Conservation (phyloP, 2,113 vertebrate genomes). For the Andinoacara biseriatus region DNA sequence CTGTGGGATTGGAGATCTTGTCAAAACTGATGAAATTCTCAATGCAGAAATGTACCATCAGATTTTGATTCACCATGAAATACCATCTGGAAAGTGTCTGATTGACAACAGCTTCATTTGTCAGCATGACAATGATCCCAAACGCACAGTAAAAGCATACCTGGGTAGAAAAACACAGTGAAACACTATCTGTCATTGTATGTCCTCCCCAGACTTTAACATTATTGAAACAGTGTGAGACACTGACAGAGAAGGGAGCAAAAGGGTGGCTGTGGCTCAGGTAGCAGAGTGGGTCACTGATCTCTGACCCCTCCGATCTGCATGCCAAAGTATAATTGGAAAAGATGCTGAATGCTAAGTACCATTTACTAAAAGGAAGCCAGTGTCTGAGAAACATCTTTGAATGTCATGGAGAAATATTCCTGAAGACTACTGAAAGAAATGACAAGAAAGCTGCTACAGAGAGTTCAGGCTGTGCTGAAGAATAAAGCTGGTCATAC, state of each 20-base stretch:
- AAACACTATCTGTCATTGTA: fast-evolving
- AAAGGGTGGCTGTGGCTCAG: too few relatives aligned
- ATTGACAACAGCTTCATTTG: background rate
- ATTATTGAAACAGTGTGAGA: background rate
- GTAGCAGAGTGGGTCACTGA: background rate
- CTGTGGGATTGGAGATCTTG: background rate
- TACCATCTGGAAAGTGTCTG: background rate
- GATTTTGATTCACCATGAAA: background rate
- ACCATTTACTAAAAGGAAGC: fast-evolving
- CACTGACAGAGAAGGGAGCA: background rate
- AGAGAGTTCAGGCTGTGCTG: background rate
- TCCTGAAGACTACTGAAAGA: background rate
- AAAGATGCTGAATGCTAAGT: background rate
- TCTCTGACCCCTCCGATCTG: background rate
- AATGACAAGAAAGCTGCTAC: too few relatives aligned
- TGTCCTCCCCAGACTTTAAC: background rate
- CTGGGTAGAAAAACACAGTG: background rate
- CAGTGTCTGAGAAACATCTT: fast-evolving
- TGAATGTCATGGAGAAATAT: background rate
- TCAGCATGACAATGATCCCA: background rate
- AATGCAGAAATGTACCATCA: background rate
- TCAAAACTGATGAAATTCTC: background rate
- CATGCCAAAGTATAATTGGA: background rate
- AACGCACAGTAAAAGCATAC: background rate
- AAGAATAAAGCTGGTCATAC: background rate